Percentiles rank a stretch among this genome's conserved stretches.
Conservation (phyloP, 64 coral and sea anemone genomes). For the Exaiptasia diaphana region DNA sequence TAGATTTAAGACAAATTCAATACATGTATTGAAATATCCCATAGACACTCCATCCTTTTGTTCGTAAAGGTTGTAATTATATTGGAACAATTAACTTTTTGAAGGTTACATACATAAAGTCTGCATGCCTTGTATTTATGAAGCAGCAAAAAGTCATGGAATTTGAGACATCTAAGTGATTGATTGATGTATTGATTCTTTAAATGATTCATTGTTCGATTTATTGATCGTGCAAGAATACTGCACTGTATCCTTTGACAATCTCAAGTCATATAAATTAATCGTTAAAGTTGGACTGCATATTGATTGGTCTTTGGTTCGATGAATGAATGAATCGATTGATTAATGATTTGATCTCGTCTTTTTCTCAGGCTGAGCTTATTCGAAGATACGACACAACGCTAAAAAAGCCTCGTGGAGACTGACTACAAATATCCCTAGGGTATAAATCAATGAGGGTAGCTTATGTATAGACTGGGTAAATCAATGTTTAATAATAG, state of each 20-base stretch:
- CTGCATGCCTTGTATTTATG: no score
- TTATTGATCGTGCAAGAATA: background rate
- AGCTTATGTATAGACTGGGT: conserved; percentile 13
- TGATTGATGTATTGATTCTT: background rate
- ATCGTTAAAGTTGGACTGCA: background rate
- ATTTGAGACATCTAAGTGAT: no score
- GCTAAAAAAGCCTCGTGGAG: conserved; percentile 93
- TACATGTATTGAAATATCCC: background rate
- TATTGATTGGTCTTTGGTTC: background rate
- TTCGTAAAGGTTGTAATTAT: no score
- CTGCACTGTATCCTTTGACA: background rate
- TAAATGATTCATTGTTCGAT: background rate
- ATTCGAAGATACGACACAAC: conserved; percentile 97
- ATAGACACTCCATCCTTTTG: no score
- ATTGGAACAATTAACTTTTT: no score
- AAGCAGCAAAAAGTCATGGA: no score
- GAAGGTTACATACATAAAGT: no score
- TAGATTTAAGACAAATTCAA: background rate
- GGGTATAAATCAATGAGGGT: background rate
- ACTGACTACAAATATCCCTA: conserved; percentile 29
- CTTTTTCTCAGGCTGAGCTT: conserved; percentile 69
- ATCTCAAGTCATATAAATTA: background rate
- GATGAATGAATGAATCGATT: no score
- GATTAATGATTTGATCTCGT: no score
- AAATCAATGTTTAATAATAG: no score